phyloP scores from a whole-genome alignment of 2,113 vertebrate species.

The Climacteris rufus region DNA sequence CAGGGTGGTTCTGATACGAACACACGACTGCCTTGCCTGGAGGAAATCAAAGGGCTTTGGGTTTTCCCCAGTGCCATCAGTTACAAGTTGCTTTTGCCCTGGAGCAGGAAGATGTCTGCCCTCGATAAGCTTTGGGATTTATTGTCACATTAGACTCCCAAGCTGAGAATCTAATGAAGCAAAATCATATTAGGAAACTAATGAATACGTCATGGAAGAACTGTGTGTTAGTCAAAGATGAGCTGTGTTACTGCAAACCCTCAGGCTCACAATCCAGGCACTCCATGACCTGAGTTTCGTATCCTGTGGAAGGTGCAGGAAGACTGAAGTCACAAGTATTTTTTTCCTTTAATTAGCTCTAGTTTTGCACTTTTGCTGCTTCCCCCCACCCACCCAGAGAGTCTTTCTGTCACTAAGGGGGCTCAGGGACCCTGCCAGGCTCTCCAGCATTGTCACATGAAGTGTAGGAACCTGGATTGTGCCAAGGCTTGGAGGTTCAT shows the following conservation, averaged over 20 bases:
- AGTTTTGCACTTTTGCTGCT: background rate
- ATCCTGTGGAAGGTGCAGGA: background rate
- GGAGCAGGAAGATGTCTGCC: background rate
- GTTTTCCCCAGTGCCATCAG: background rate
- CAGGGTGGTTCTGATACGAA: background rate
- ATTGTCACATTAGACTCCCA: background rate
- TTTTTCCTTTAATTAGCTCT: background rate
- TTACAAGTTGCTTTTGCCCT: background rate
- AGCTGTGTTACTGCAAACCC: background rate
- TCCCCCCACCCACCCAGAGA: accelerated
- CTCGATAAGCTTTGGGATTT: background rate
- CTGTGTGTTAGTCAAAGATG: background rate
- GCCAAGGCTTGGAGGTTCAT: accelerated
- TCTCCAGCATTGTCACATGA: background rate
- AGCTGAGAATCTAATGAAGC: background rate
- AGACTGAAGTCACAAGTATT: background rate
- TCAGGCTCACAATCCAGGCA: background rate
- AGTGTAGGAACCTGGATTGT: background rate
- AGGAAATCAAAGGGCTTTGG: background rate
- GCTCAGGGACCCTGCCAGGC: accelerated
- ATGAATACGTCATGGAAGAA: background rate
- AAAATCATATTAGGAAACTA: background rate
- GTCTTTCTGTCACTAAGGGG: background rate
- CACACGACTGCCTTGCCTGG: background rate
- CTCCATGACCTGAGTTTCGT: background rate